These are phyloP conservation scores for Sinodicranocentrus sp. DNA, from an alignment of 2,888 invertebrate genomes.

Conservation along the genomic window DNA sequence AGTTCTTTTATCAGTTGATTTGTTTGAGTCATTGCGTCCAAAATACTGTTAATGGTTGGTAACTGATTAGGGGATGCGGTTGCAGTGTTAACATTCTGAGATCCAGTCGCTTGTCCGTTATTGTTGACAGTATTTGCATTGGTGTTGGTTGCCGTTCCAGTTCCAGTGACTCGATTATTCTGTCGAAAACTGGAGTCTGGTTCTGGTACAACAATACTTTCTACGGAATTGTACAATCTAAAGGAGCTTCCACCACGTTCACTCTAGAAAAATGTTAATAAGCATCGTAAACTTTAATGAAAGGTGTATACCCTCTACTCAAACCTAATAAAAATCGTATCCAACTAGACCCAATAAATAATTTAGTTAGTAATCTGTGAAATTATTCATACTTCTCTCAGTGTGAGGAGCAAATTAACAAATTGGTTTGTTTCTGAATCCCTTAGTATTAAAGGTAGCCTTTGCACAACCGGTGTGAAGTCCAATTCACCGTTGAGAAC, in stretches of 20 bases:
- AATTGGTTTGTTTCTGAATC: conserved; percentile 75
- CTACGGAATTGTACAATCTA: no score
- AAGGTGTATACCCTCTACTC: no score
- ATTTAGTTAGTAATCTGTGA: no score
- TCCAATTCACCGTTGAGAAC: conserved; percentile 75
- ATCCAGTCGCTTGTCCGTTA: conserved; percentile 1
- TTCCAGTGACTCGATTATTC: conserved; percentile 1
- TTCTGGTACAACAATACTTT: no score
- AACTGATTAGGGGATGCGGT: conserved; percentile 21
- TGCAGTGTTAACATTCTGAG: background rate
- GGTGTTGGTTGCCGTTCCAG: background rate
- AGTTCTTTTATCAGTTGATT: conserved; percentile 69
- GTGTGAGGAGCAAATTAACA: conserved; percentile 67
- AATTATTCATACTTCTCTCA: conserved; percentile 71
- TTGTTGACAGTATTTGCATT: background rate
- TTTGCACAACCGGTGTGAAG: conserved; percentile 72
- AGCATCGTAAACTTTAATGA: no score
- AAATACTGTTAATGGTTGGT: conserved; percentile 47
- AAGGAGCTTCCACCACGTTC: conserved; percentile 48
- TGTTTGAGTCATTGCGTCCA: conserved; percentile 47
- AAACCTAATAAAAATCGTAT: no score
- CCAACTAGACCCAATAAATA: no score
- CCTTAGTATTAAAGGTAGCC: conserved; percentile 72
- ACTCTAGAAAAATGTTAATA: conserved; percentile 45
- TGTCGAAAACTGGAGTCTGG: no score